These are phyloP conservation scores for Papilio xuthus DNA, from an alignment of 1,140 invertebrate genomes.

Conservation along the genomic window DNA sequence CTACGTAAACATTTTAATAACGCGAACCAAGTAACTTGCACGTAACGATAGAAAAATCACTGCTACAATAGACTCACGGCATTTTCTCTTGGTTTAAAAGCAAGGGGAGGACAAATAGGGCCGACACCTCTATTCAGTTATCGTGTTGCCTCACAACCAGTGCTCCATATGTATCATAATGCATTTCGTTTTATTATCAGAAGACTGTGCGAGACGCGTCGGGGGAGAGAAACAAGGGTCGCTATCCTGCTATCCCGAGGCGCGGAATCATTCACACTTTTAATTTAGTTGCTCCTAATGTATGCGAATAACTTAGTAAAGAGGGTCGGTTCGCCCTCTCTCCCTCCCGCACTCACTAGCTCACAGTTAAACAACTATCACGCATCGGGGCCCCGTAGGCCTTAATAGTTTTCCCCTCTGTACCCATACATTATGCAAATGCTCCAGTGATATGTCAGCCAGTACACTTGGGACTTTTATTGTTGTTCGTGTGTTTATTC, in stretches of 20 bases:
- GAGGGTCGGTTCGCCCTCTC: conserved; percentile 54
- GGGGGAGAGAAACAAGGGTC: conserved; percentile 54
- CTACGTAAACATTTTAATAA: conserved; percentile 23
- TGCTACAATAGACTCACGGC: conserved; percentile 44
- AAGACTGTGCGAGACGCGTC: conserved; percentile 29
- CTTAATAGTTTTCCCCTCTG: conserved; percentile 77
- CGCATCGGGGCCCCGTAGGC: conserved; percentile 62
- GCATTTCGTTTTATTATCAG: conserved; percentile 72
- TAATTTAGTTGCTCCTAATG: conserved; percentile 79
- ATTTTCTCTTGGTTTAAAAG: conserved; percentile 54
- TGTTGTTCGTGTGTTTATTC: conserved; percentile 76
- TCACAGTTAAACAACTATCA: conserved; percentile 77
- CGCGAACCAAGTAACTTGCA: conserved; percentile 5
- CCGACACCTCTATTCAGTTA: conserved; percentile 61
- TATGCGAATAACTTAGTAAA: conserved; percentile 74
- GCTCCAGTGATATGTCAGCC: conserved; percentile 76
- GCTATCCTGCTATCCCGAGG: conserved; percentile 57
- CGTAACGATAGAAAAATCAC: conserved; percentile 40
- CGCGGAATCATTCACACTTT: conserved; percentile 75
- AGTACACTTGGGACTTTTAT: conserved; percentile 77
- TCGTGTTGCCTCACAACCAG: conserved; percentile 55
- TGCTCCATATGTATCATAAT: conserved; percentile 73
- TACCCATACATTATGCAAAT: conserved; percentile 80
- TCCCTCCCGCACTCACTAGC: conserved; percentile 49
- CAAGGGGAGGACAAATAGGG: conserved; percentile 63